Evolutionary conservation across 2,888 invertebrate genomes (phyloP).

Genomic region (Didymodactylos carnosus): DNA sequence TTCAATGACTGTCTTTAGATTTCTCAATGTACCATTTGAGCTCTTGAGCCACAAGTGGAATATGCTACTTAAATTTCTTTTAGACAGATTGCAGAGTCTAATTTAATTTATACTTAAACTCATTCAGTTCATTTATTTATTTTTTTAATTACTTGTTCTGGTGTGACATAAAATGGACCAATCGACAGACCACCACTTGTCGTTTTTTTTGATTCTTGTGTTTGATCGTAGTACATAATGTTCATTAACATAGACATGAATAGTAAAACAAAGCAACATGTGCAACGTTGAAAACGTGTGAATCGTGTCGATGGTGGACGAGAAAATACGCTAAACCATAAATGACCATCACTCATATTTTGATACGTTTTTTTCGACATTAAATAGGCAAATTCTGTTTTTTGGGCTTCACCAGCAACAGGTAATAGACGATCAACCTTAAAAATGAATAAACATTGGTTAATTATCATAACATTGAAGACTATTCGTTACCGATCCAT

Average conservation of each 20-base stretch:
- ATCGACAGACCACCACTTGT: background rate
- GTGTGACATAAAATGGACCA: constrained; percentile 4
- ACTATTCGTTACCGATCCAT: constrained; percentile 30
- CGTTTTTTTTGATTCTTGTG: background rate
- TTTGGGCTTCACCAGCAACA: constrained; percentile 36
- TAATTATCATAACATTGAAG: background rate
- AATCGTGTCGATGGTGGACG: constrained; percentile 37
- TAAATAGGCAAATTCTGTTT: constrained; percentile 35
- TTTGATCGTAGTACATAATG: background rate
- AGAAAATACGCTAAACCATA: constrained; percentile 40
- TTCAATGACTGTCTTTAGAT: too few relatives aligned
- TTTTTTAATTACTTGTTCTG: constrained; percentile 1
- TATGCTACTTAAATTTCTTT: too few relatives aligned
- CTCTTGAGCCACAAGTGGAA: too few relatives aligned
- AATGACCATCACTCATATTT: constrained; percentile 37
- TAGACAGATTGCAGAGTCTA: too few relatives aligned
- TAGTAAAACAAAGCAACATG: constrained; percentile 37
- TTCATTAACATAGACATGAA: constrained; percentile 35
- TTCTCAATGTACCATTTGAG: too few relatives aligned
- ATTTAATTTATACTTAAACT: too few relatives aligned
- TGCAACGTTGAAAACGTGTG: constrained; percentile 35
- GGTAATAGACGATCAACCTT: constrained; percentile 38
- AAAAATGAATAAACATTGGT: background rate
- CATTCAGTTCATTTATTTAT: background rate
- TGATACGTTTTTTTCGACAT: constrained; percentile 32